Base-by-base conservation (phyloP, 2,113 vertebrate genomes). In the Papio anubis region DNA sequence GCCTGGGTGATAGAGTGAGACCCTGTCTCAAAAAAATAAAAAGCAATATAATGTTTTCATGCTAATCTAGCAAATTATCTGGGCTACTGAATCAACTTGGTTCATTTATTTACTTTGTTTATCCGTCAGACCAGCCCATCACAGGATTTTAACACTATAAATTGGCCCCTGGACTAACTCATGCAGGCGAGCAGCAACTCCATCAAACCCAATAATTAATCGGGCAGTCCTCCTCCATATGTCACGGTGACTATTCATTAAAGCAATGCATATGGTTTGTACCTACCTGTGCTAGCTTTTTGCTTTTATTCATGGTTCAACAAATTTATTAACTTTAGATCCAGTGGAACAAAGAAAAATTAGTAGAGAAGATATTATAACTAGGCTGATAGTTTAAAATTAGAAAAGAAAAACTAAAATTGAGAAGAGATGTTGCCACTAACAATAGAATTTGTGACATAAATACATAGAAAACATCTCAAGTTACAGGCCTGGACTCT, bases 141-240 rank as follows among this genome's bases (percentile, higher is more conserved):
- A 93, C 70, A 97, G 50, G 70, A 93, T 81, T 82, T 82, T 70
- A 35, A 93, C 52, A 88, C 96, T 81, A 91, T 83, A 97, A 98
- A 97, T 95, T 92, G 97, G 96, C 97, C 98, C 97, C 97, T 87
- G 88, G 92, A 96, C 97, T 90, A 81, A 94, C 92, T 97, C 57
- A 0, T 12, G 87, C 66, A 92, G 76, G 90, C 89, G 79, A 93
- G 72, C 84, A 94, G 87, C 95, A 81, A 89, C 96, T 94, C 96
- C 97, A 97, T 96, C 98, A 98, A 93, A 96, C 87, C 93, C 95
- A 84, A 75, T 96, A 97, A 97, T 96, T 96, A 95, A 97, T 84
- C 17, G 11, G 97, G 95, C 97, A 97, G 68, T 88, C 97, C 97
- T 96, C 94, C 93, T 96, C 98, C 98, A 97, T 98, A 98, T 98